Conservation (phyloP, 2,113 vertebrate genomes). For the Sprattus sprattus region DNA sequence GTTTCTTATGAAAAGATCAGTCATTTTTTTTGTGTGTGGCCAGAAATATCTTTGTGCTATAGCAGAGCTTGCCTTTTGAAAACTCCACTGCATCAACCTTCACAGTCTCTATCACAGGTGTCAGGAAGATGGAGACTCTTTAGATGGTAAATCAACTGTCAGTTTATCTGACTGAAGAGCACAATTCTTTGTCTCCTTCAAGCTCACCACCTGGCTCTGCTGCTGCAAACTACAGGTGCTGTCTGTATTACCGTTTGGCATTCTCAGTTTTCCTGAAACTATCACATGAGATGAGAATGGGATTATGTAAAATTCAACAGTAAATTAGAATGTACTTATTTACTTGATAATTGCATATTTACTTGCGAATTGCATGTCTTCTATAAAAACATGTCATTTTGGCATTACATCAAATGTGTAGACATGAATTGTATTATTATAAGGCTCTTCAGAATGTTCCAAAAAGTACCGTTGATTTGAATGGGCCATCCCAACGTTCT, state of each 20-base stretch:
- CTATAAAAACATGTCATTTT: no score
- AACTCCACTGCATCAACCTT: background rate
- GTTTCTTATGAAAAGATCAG: background rate
- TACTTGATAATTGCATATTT: background rate
- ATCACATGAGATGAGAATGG: background rate
- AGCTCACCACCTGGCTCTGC: background rate
- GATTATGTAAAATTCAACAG: background rate
- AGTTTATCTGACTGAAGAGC: background rate
- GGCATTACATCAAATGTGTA: no score
- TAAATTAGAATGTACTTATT: background rate
- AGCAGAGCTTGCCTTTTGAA: background rate
- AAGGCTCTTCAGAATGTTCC: no score
- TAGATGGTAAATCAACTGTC: background rate
- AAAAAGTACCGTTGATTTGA: no score
- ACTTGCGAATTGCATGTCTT: no score
- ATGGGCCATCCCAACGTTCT: no score
- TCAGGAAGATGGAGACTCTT: constrained; percentile 1
- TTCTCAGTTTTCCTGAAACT: background rate
- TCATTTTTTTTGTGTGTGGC: background rate
- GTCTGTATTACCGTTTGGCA: background rate
- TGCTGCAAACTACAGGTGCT: background rate
- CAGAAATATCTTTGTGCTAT: background rate
- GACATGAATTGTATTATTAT: no score
- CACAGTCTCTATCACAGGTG: background rate
- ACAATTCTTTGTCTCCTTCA: background rate